Conservation (phyloP, 2,113 vertebrate genomes). For the Ciconia stormi region DNA sequence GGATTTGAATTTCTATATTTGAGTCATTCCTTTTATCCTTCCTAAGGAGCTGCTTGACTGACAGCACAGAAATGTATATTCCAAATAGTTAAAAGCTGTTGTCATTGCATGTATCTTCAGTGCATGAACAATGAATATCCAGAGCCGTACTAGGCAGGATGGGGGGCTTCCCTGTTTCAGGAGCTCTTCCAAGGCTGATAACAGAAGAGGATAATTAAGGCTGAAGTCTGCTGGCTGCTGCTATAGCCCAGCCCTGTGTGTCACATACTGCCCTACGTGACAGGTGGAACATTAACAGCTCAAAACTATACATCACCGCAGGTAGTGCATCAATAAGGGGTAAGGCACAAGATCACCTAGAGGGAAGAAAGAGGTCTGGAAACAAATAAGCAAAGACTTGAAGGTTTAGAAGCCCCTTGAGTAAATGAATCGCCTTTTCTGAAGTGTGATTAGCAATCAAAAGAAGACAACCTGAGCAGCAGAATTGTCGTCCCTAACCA, state of each 20-base stretch:
- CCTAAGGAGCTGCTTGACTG: neutral
- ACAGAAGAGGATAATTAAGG: neutral
- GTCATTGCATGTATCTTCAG: neutral
- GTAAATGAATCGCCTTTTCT: neutral
- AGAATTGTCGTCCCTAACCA: neutral
- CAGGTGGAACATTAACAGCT: neutral
- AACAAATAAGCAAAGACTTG: neutral
- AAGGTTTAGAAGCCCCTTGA: neutral
- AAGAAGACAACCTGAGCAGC: neutral
- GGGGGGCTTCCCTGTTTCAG: neutral
- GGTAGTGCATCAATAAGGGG: neutral
- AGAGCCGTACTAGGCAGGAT: neutral
- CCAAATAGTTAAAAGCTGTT: neutral
- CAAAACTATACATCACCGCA: neutral
- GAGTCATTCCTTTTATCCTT: neutral
- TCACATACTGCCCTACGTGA: neutral
- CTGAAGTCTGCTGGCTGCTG: neutral
- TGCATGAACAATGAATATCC: neutral
- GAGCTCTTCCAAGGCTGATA: neutral
- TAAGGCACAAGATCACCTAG: neutral
- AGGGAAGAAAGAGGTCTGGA: neutral
- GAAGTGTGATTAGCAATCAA: slow-evolving; percentile 14
- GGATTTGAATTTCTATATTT: neutral
- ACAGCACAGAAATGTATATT: neutral
- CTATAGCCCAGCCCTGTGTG: neutral